A percentile compares a stretch with the other conserved stretches of the same genome.
Evolutionary conservation across 2,113 vertebrate species (phyloP).

Genomic region (Apodemus speciosus): DNA sequence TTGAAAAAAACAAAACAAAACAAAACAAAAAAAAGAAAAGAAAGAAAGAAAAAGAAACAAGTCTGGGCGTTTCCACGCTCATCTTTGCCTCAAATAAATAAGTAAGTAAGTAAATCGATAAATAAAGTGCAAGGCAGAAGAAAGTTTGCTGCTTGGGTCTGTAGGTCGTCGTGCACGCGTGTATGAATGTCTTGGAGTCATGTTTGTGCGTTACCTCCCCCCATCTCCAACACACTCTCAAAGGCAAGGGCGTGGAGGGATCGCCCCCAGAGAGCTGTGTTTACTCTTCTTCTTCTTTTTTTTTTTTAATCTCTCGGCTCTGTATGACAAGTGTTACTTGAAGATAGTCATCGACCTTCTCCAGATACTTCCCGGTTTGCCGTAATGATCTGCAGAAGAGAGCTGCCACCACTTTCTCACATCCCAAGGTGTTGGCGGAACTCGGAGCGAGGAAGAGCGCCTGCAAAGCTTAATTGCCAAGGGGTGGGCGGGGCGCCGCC

Average conservation of each 20-base stretch:
- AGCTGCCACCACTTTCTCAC: conserved; percentile 85
- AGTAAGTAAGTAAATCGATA: background rate
- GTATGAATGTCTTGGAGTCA: conserved; percentile 53
- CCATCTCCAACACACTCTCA: background rate
- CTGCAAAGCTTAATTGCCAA: conserved; percentile 75
- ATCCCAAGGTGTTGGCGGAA: conserved; percentile 83
- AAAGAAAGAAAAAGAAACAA: background rate
- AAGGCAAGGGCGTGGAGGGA: conserved; percentile 71
- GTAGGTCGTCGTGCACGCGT: background rate
- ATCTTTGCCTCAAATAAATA: background rate
- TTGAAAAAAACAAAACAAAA: too few relatives aligned
- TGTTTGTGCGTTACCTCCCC: background rate
- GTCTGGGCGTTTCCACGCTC: background rate
- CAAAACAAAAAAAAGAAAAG: background rate
- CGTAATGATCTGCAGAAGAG: conserved; percentile 78
- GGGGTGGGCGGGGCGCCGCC: conserved; percentile 37
- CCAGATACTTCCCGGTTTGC: conserved; percentile 77
- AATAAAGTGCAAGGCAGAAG: conserved; percentile 1
- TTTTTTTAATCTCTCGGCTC: conserved; percentile 76
- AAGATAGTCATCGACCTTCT: conserved; percentile 83
- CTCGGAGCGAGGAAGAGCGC: conserved; percentile 70
- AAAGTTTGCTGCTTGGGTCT: conserved; percentile 65
- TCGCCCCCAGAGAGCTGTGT: conserved; percentile 83
- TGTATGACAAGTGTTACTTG: conserved; percentile 84
- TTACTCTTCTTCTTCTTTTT: conserved; percentile 84